Base-by-base conservation (phyloP, 2,797 vertebrate species). In the Hemibagrus guttatus region DNA sequence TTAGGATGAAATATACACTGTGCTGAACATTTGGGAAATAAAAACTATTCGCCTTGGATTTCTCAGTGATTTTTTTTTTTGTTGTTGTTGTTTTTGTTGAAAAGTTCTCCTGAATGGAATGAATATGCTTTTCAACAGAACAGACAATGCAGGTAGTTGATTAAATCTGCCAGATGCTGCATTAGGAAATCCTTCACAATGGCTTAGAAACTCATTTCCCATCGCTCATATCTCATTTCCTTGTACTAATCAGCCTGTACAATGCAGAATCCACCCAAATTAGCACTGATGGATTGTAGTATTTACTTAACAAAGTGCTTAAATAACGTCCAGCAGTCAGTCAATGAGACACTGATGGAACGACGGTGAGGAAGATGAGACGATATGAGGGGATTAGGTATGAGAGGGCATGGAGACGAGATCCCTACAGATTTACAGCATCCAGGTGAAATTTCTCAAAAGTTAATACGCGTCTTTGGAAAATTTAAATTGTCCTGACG, bases 141-240 rank as follows among this genome's bases (percentile, higher is more conserved):
- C 81, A 28, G 63, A 49, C n/a, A 31, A 31, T 68, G 68, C 63
- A 54, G 81, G 6, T 68, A 23, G 81, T 54, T 83, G 64, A 83
- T 83, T 83, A 68, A 68, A 83, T 68, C 63, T 68, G 63, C 46
- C 81, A 83, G 63, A 52, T 68, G 81, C n/a, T 68, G n/a, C 63
- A 23, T 52, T 54, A 52, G 9, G 58, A 66, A 66, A 23, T 26
- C 46, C 46, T 68, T 35, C 63, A 68, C n/a, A 35, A 35, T 31
- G 19, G 63, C 63, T 35, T 52, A 82, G 61, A 68, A 66, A 66
- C 63, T 83, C 46, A 68, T 83, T 83, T 83, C 81, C 81, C 63
- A 35, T 35, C 5, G 14, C 61, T 12, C 59, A 2, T 4, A 46
- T 81, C 59, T 81, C 80, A 52, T 66, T 82, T 66, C 9, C 17